phyloP scores from a whole-genome alignment of 2,888 invertebrate species.

The Eristalis arbustorum region DNA sequence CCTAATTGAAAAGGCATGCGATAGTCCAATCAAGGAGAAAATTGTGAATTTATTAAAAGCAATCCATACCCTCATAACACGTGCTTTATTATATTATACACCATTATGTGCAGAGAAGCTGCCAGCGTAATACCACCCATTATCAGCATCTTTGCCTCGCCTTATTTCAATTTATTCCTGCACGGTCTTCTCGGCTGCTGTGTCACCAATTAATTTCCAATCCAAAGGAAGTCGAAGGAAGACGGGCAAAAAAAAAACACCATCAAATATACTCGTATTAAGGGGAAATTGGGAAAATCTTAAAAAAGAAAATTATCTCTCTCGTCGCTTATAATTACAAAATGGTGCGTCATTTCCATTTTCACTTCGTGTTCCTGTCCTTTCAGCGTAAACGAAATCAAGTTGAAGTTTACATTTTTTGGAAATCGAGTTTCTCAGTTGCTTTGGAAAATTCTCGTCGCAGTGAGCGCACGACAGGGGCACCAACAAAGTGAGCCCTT shows the following conservation, averaged over 20 bases:
- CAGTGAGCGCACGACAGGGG: neutral
- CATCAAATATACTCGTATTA: neutral
- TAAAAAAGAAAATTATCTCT: constrained; percentile 38
- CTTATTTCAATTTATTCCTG: constrained; percentile 18
- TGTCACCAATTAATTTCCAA: constrained; percentile 61
- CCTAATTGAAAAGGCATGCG: neutral
- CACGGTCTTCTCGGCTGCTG: constrained; percentile 8
- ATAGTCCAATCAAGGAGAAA: constrained; percentile 24
- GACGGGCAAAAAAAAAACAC: neutral
- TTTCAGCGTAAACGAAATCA: neutral
- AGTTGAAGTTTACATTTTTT: neutral
- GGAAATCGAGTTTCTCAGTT: neutral
- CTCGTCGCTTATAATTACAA: constrained; percentile 18
- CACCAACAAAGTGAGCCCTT: neutral
- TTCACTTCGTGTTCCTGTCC: neutral
- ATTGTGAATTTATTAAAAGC: constrained; percentile 29
- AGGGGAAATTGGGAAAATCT: constrained; percentile 10
- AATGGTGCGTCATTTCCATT: constrained; percentile 1
- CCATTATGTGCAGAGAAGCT: constrained; percentile 23
- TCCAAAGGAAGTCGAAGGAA: constrained; percentile 32
- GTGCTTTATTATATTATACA: constrained; percentile 21
- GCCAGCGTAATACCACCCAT: constrained; percentile 45
- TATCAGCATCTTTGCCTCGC: constrained; percentile 37
- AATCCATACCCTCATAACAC: neutral
- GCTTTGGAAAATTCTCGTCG: neutral